Evolutionary conservation across 1,140 invertebrate species (phyloP).

Genomic region (Hyphantria cunea): DNA sequence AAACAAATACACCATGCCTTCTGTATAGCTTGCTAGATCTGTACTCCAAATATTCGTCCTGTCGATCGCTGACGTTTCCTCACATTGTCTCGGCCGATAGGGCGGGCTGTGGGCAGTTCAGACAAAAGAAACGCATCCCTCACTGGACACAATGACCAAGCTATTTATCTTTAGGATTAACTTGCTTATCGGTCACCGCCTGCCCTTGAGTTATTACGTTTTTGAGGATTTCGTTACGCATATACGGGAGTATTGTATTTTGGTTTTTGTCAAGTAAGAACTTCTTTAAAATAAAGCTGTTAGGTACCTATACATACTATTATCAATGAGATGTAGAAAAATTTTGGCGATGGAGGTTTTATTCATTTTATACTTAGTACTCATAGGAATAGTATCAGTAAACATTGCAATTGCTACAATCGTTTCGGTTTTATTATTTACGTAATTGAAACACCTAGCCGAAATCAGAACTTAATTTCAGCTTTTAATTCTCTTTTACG

Average conservation of each 20-base stretch:
- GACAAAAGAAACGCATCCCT: constrained; percentile 77
- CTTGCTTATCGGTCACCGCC: constrained; percentile 62
- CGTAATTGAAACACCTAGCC: too few relatives aligned
- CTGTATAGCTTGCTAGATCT: constrained; percentile 18
- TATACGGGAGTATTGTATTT: constrained; percentile 2
- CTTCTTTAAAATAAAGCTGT: too few relatives aligned
- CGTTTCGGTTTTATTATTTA: too few relatives aligned
- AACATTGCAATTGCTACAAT: too few relatives aligned
- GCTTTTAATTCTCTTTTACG: too few relatives aligned
- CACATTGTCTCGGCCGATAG: constrained; percentile 62
- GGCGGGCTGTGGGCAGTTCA: constrained; percentile 41
- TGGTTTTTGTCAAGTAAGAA: neutral
- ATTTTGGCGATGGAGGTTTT: too few relatives aligned
- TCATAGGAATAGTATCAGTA: too few relatives aligned
- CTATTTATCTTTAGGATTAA: constrained; percentile 75
- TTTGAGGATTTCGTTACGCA: constrained; percentile 18
- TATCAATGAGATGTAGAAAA: too few relatives aligned
- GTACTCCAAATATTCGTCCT: constrained; percentile 42
- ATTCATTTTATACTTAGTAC: too few relatives aligned
- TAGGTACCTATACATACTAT: too few relatives aligned
- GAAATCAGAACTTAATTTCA: too few relatives aligned
- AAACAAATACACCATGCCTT: too few relatives aligned
- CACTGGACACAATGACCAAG: constrained; percentile 61
- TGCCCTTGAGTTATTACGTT: constrained; percentile 38
- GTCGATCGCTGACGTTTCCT: constrained; percentile 70